Evolutionary conservation across 2,797 vertebrate genomes (phyloP).

Genomic region (Vultur gryphus): DNA sequence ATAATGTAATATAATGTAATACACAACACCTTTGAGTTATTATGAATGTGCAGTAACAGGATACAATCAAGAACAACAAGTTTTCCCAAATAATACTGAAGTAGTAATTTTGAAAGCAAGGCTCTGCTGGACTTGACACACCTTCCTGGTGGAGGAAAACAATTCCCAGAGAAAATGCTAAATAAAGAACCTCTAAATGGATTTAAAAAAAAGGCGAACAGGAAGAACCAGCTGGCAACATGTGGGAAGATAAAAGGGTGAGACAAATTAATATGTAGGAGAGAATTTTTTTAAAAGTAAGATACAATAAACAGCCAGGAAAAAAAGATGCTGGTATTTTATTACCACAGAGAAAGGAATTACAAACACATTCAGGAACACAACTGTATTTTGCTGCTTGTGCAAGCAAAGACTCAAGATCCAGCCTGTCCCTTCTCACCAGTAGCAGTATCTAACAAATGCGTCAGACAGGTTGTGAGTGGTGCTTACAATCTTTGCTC

Average conservation of each 20-base stretch:
- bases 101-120: background rate
- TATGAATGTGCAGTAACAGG: background rate
- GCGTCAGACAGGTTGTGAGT: background rate
- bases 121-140: background rate
- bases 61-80: constrained; percentile 10
- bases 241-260: constrained; percentile 56
- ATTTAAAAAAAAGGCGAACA: background rate
- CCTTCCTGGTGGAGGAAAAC: background rate
- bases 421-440: background rate
- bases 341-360: background rate
- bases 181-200: background rate
- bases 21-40: background rate
- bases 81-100: background rate
- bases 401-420: background rate
- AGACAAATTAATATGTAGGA: constrained; percentile 26
- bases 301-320: background rate
- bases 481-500: background rate
- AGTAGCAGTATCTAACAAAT: fast-evolving
- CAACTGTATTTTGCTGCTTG: background rate
- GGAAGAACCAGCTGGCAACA: constrained; percentile 56
- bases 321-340: background rate
- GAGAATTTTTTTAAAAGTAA: constrained; percentile 2
- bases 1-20: background rate
- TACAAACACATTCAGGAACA: background rate
- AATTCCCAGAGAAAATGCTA: constrained; percentile 31